Base-by-base conservation (phyloP, 1,140 invertebrate species). In the Anastrepha ludens region DNA sequence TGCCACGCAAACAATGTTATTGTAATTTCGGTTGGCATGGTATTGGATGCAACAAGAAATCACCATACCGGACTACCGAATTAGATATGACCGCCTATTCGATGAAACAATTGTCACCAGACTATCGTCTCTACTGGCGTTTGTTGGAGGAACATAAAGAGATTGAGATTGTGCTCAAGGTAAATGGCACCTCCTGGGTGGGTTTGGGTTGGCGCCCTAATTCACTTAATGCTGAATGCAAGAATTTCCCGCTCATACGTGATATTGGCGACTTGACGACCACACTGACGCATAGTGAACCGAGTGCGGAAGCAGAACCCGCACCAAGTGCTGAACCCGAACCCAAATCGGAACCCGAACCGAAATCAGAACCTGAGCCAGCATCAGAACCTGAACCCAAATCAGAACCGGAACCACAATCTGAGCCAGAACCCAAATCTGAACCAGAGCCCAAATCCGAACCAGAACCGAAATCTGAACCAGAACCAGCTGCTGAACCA, bases 11-110 rank as follows among this genome's bases (percentile, higher is more conserved):
- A 89, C 96, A 97, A 90, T 99, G 98, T 93, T 99, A 97, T 93
- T 99, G 98, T 92, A 95, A 97, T 88, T 94, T 95, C 39, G 98
- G 98, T 17, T 98, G 97, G 95, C 98, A 97, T 91, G 97, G 97
- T 8, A 94, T 95, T 4, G 96, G 96, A 8, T 97, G 97, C 90
- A 96, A 95, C 88, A 97, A 97, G 94, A 95, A 96, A 90, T 97
- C 96, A 3, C 93, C 95, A 2, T 94, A 96, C 41, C 96, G 95
- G 92, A 94, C 93, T 11, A 95, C 94, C 6, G 94, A 95, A 65
- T 93, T 97, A 3, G 96, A 97, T 91, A 93, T 96, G 3, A 94
- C 94, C 17, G 92, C 94, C 1, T 97, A 98, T 93, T 96, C 95
- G 41, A 95, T 95, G 91, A 95, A 95, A 88, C 94, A 96, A 88